Evolutionary conservation across 2,888 invertebrate species (phyloP).

Genomic region (Auanema sp.): DNA sequence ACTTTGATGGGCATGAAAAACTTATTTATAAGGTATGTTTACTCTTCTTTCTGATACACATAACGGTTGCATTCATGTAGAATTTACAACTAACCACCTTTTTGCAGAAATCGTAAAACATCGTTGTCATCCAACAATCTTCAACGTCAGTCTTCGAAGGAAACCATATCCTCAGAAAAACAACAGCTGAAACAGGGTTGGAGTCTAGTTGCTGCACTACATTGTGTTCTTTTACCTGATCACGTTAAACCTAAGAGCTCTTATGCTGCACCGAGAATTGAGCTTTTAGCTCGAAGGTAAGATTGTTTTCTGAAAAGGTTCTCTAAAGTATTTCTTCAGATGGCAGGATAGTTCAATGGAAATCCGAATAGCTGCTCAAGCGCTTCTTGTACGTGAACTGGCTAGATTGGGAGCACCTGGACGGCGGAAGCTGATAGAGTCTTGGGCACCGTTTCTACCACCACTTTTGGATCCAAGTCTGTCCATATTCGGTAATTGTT

Average conservation of each 20-base stretch:
- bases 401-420: slow-evolving; percentile 86
- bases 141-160: slow-evolving; percentile 48
- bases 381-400: slow-evolving; percentile 87
- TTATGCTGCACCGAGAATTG: slow-evolving; percentile 92
- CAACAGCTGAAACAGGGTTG: slow-evolving; percentile 73
- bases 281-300: slow-evolving; percentile 87
- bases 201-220: slow-evolving; percentile 91
- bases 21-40: slow-evolving; percentile 69
- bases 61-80: too few relatives aligned
- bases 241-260: slow-evolving; percentile 74
- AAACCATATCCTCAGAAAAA: slow-evolving; percentile 23
- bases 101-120: neutral
- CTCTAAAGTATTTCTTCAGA: slow-evolving; percentile 27
- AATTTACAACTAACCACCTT: too few relatives aligned
- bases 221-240: slow-evolving; percentile 92
- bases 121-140: slow-evolving; percentile 31
- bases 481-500: slow-evolving; percentile 64
- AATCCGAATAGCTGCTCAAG: slow-evolving; percentile 91
- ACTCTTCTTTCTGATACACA: too few relatives aligned
- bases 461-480: slow-evolving; percentile 69
- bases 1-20: slow-evolving; percentile 97
- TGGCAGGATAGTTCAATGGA: slow-evolving; percentile 99
- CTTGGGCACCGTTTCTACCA: slow-evolving; percentile 93
- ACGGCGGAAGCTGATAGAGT: slow-evolving; percentile 84
- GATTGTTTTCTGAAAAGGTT: neutral